These are phyloP conservation scores for Philonicus albiceps DNA, from an alignment of 2,888 invertebrate species.

Conservation along the genomic window DNA sequence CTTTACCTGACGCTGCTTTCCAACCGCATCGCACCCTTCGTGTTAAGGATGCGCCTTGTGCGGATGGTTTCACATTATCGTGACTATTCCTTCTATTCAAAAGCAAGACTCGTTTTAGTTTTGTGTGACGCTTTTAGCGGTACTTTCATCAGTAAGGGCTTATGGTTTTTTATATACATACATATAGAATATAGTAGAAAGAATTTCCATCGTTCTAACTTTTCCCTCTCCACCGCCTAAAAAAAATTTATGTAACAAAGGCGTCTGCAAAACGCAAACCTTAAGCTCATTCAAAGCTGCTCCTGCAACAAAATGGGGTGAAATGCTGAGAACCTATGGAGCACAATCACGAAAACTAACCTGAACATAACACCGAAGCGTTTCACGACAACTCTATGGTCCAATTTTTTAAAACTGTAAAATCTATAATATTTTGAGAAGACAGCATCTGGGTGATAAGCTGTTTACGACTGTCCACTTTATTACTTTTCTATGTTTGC, in stretches of 20 bases:
- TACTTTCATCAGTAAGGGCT: neutral
- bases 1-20: neutral
- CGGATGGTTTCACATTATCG: neutral
- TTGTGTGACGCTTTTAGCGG: neutral
- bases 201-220: neutral
- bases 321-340: neutral
- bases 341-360: neutral
- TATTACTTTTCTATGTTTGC: constrained; percentile 36
- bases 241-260: neutral
- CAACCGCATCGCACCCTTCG: neutral
- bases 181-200: neutral
- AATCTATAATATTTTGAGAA: constrained; percentile 21
- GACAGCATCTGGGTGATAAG: neutral
- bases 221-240: neutral
- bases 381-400: constrained; percentile 26
- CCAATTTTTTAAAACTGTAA: constrained; percentile 33
- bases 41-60: neutral
- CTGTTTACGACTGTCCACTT: constrained; percentile 27
- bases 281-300: neutral
- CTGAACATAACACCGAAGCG: neutral
- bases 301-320: neutral
- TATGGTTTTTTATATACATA: neutral
- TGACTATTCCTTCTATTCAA: neutral
- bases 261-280: neutral
- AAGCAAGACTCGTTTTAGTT: neutral